Evolutionary conservation across 2,113 vertebrate species (phyloP).

Genomic region (Colius striatus): DNA sequence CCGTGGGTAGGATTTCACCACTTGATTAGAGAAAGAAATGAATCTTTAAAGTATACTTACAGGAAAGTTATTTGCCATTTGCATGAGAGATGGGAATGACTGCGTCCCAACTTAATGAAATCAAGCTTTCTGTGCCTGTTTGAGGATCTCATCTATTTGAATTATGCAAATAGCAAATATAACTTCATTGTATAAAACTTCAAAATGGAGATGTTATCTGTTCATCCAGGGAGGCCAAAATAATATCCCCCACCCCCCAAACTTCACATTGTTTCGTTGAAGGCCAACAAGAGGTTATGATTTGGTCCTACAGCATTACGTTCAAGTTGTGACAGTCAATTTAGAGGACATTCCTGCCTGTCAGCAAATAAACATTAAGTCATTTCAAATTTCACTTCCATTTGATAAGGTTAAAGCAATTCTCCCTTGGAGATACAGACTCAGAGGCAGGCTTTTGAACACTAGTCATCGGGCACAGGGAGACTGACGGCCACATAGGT

Average conservation of each 20-base stretch:
- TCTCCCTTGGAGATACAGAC: background rate
- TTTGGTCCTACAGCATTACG: background rate
- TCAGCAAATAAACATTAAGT: conserved; percentile 54
- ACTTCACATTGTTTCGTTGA: conserved; percentile 20
- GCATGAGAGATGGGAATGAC: conserved; percentile 48
- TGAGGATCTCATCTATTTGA: conserved; percentile 54
- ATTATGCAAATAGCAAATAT: conserved; percentile 64
- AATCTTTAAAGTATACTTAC: conserved; percentile 51
- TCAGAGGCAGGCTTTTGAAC: background rate
- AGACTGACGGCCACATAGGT: background rate
- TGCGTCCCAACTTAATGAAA: conserved; percentile 69
- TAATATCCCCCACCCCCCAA: background rate
- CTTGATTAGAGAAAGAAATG: conserved; percentile 66
- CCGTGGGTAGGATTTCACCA: conserved; percentile 38
- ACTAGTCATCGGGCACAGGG: background rate
- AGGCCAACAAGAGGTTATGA: conserved; percentile 26
- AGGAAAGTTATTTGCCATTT: conserved; percentile 53
- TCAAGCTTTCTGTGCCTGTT: conserved; percentile 37
- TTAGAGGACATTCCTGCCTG: conserved; percentile 39
- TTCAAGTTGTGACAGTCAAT: conserved; percentile 21
- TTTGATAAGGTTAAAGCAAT: conserved; percentile 64
- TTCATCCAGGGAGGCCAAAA: background rate
- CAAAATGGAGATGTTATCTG: conserved; percentile 26
- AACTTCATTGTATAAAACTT: conserved; percentile 39
- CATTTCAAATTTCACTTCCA: conserved; percentile 55